These are phyloP conservation scores for Nannoperca australis DNA, from an alignment of 2,797 vertebrate species.

Conservation along the genomic window DNA sequence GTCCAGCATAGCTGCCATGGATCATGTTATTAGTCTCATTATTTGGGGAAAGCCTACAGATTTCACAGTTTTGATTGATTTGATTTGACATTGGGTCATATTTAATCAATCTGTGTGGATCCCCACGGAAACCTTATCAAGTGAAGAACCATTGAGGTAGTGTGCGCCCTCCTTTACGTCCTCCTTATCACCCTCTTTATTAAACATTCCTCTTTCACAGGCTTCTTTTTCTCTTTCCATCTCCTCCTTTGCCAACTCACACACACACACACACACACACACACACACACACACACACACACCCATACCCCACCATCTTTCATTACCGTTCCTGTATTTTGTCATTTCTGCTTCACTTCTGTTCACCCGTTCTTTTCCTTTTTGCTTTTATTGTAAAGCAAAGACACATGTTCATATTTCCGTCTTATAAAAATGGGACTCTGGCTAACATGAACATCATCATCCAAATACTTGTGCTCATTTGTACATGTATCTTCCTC, in stretches of 20 bases:
- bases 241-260: slow-evolving; percentile 27
- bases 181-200: slow-evolving; percentile 54
- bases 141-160: slow-evolving; percentile 8
- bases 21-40: slow-evolving; percentile 6
- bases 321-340: slow-evolving; percentile 19
- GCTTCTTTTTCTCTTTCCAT: slow-evolving; percentile 39
- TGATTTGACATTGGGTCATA: background rate
- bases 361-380: background rate
- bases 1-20: background rate
- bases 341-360: background rate
- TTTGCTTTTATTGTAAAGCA: background rate
- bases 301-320: slow-evolving; percentile 1
- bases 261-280: slow-evolving; percentile 15
- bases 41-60: background rate
- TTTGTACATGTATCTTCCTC: slow-evolving; percentile 11
- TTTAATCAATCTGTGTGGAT: background rate
- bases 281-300: slow-evolving; percentile 11
- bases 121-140: slow-evolving; percentile 20
- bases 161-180: slow-evolving; percentile 20
- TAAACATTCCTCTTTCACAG: slow-evolving; percentile 57
- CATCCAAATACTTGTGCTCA: slow-evolving; percentile 4
- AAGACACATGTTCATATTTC: slow-evolving; percentile 21
- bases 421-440: slow-evolving; percentile 7
- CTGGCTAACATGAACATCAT: background rate
- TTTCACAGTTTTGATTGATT: slow-evolving; percentile 10